Evolutionary conservation across 2,797 vertebrate species (phyloP).

Genomic region (Sebastes cheni): DNA sequence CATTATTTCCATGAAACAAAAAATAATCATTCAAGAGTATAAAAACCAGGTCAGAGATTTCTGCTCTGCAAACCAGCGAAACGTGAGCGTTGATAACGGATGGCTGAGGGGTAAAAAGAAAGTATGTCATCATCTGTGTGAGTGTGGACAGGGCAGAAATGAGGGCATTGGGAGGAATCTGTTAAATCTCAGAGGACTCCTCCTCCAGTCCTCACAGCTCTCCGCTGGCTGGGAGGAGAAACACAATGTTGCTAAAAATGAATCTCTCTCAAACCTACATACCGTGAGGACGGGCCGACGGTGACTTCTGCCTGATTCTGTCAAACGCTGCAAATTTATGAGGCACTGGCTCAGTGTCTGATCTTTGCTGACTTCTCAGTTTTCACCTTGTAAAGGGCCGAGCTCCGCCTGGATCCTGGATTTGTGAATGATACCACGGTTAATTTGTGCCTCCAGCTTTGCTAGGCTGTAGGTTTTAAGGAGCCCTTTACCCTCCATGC

Average conservation of each 20-base stretch:
- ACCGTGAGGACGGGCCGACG: background rate
- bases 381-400: background rate
- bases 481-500: background rate
- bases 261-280: slow-evolving; percentile 42
- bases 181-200: slow-evolving; percentile 38
- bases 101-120: slow-evolving; percentile 46
- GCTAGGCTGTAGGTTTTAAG: background rate
- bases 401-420: background rate
- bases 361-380: background rate
- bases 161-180: slow-evolving; percentile 54
- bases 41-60: slow-evolving; percentile 53
- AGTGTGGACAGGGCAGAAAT: slow-evolving; percentile 63
- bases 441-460: background rate
- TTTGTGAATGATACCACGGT: slow-evolving; percentile 8
- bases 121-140: slow-evolving; percentile 61
- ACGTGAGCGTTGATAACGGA: slow-evolving; percentile 15
- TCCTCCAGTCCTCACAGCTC: slow-evolving; percentile 21
- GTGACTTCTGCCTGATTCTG: slow-evolving; percentile 20
- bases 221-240: slow-evolving; percentile 33
- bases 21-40: slow-evolving; percentile 13
- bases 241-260: slow-evolving; percentile 49
- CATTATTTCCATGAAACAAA: background rate
- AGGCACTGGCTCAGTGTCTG: background rate
- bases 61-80: background rate
- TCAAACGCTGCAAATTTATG: background rate